Percentiles rank a stretch among this genome's conserved stretches.
Conservation (phyloP, 2,888 invertebrate genomes). For the Drosophila kuntzei region DNA sequence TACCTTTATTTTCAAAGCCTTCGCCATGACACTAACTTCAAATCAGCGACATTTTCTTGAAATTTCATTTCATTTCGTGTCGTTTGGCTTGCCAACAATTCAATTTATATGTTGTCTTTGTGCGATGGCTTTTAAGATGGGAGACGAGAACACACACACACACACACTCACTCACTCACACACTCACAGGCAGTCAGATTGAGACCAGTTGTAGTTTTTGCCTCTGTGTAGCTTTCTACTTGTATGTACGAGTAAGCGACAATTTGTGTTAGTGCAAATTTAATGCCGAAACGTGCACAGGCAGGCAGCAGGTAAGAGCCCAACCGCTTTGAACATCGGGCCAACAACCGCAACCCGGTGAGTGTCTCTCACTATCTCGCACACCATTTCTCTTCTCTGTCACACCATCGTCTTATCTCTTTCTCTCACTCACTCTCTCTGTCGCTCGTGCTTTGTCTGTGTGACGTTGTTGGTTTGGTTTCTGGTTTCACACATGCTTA, state of each 20-base stretch:
- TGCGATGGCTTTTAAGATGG: conserved; percentile 71
- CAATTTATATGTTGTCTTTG: conserved; percentile 79
- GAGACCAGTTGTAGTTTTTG: conserved; percentile 30
- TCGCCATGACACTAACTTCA: conserved; percentile 47
- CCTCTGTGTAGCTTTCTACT: conserved; percentile 27
- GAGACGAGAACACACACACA: conserved; percentile 12
- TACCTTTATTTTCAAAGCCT: conserved; percentile 7
- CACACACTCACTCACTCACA: conserved; percentile 12
- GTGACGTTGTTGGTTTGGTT: conserved; percentile 67
- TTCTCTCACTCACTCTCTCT: not conserved
- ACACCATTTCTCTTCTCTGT: conserved; percentile 1
- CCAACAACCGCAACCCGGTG: conserved; percentile 63
- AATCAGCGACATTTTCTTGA: conserved; percentile 64
- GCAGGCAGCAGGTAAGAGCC: conserved; percentile 42
- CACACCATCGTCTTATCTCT: conserved; percentile 11
- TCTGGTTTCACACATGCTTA: conserved; percentile 80
- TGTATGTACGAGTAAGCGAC: conserved; percentile 71
- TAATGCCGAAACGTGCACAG: conserved; percentile 75
- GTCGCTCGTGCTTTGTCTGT: conserved; percentile 26
- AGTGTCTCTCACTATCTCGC: conserved; percentile 41
- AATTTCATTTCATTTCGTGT: conserved; percentile 74
- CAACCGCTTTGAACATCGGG: conserved; percentile 55
- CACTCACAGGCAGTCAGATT: not conserved
- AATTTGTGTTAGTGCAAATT: conserved; percentile 81
- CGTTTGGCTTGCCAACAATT: conserved; percentile 74